Evolutionary conservation across 37 sponge, comb jelly and placozoan genomes (phyloP), one percentile per base, ranked within the genome.

Genomic region (Diacarnus erythraeanus): DNA sequence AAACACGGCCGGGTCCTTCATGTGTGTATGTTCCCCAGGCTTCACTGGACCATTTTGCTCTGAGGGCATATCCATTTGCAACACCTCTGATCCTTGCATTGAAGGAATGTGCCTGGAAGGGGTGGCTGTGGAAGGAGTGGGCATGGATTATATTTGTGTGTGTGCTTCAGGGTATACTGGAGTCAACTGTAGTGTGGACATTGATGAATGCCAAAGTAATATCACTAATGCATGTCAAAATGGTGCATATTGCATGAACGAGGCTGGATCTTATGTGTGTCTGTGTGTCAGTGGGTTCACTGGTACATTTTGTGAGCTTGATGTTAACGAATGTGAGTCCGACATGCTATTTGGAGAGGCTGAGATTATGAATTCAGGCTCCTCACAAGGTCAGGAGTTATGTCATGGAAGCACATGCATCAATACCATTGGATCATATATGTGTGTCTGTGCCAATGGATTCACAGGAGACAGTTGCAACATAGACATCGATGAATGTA

Each of bases 391-490:
- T n/a, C n/a, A n/a, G n/a, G n/a, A n/a, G n/a, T n/a, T n/a, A n/a
- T 29, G 38, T 69, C 37, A 69, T 36, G 33, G 29, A 12, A 39
- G 38, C 6, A 38, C 6, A n/a, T 33, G 18, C 51, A 42, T 5
- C 20, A 56, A 42, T 47, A 12, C 6, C 6, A 5, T 73, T 41
- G 64, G 31, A 17, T 30, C 35, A 26, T 89, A 71, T 76, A 80
- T 44, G 1, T 94, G 94, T 72, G 39, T 31, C 1, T 94, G 94
- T 42, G 42, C 42, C 1, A 44, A 65, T 0, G 93, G 82, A 12
- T 88, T 67, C 81, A 83, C 84, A 3, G 92, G 92, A 44, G 39
- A 25, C 26, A 43, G n/a, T 8, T 91, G 92, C 60, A 59, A 83
- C 36, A 17, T 9, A 25, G 78, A 83, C 38, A 85, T 90, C n/a